phyloP scores from a whole-genome alignment of 2,888 invertebrate genomes.

The Cynaeus angustus region DNA sequence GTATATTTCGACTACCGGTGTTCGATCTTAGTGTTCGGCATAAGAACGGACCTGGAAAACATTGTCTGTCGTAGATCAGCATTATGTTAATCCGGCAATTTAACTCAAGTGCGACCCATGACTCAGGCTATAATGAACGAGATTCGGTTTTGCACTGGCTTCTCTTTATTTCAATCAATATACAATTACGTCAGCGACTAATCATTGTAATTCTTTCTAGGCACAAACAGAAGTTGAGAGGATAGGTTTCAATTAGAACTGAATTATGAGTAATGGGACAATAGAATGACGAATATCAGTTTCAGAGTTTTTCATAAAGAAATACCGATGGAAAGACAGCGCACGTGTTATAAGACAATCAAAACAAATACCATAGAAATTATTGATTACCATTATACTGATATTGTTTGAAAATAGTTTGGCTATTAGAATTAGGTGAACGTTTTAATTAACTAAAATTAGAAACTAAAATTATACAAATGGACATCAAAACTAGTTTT shows the following conservation, averaged over 20 bases:
- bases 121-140: conserved; percentile 54
- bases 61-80: conserved; percentile 50
- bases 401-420: no score
- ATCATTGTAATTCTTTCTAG: conserved; percentile 50
- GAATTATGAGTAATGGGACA: not conserved
- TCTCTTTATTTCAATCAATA: conserved; percentile 50
- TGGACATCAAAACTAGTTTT: no score
- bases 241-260: conserved; percentile 21
- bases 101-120: conserved; percentile 54
- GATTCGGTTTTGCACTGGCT: conserved; percentile 53
- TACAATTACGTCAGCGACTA: conserved; percentile 56
- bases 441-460: no score
- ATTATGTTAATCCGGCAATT: conserved; percentile 56
- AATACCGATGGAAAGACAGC: no score
- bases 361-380: not conserved
- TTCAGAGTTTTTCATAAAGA: not conserved
- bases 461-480: no score
- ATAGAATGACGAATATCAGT: conserved; percentile 1
- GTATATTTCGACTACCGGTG: conserved; percentile 10
- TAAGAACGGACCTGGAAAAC: conserved; percentile 12
- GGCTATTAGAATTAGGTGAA: no score
- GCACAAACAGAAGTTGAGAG: conserved; percentile 34
- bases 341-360: no score
- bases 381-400: no score
- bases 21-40: not conserved